A percentile compares a stretch with the other conserved stretches of the same genome.
Evolutionary conservation across 2,797 vertebrate genomes (phyloP).

Genomic region (Neostethus bicornis): DNA sequence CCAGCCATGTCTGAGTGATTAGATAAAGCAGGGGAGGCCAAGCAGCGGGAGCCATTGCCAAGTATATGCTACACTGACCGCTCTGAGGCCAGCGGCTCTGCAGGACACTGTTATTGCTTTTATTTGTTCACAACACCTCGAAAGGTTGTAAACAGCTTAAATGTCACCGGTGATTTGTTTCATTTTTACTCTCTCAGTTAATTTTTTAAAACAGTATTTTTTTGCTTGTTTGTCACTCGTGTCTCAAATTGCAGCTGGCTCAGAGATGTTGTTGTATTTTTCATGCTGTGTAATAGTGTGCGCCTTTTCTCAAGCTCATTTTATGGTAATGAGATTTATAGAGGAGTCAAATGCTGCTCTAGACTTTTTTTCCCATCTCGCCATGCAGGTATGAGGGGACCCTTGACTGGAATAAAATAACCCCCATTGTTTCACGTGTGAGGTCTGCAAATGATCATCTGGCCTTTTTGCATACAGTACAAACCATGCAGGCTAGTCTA

Average conservation of each 20-base stretch:
- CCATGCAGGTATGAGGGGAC: conserved; percentile 66
- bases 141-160: conserved; percentile 29
- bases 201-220: conserved; percentile 37
- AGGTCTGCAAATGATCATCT: conserved; percentile 35
- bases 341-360: conserved; percentile 74
- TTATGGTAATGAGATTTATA: conserved; percentile 75
- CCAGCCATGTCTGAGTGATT: conserved; percentile 77
- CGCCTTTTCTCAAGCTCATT: conserved; percentile 56
- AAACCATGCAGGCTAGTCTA: too few relatives aligned
- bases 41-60: conserved; percentile 61
- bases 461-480: conserved; percentile 3
- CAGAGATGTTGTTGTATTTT: conserved; percentile 56
- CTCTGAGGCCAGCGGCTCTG: conserved; percentile 19
- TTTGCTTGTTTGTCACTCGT: conserved; percentile 29
- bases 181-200: conserved; percentile 31
- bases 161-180: conserved; percentile 22
- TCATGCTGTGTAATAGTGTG: conserved; percentile 67
- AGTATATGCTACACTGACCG: conserved; percentile 60
- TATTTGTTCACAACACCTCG: conserved; percentile 32
- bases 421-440: conserved; percentile 56
- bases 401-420: conserved; percentile 60
- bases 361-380: conserved; percentile 65
- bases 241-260: conserved; percentile 51
- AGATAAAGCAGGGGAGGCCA: conserved; percentile 77
- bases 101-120: conserved; percentile 35